phyloP scores from a whole-genome alignment of 2,888 invertebrate genomes.

The Deroplatys truncata region DNA sequence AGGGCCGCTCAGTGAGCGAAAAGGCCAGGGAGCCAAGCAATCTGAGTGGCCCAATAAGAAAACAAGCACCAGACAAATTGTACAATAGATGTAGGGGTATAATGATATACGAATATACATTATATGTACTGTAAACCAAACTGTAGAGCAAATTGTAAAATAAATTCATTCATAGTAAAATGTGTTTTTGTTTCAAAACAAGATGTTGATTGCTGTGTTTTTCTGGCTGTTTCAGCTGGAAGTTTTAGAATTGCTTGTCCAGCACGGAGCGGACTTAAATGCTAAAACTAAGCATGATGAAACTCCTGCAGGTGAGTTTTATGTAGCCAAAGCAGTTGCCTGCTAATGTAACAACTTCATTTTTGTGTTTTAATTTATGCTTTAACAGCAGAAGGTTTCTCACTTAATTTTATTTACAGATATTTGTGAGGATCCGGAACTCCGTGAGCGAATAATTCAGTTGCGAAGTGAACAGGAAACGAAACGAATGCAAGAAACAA shows the following conservation, averaged over 20 bases:
- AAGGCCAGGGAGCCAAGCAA: no score
- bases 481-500: constrained; percentile 60
- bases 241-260: constrained; percentile 90
- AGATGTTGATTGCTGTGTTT: neutral
- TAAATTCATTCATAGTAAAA: no score
- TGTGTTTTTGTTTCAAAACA: neutral
- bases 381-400: neutral
- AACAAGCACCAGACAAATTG: no score
- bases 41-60: no score
- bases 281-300: constrained; percentile 95
- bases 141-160: no score
- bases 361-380: neutral
- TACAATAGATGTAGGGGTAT: no score
- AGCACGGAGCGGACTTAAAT: constrained; percentile 95
- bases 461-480: constrained; percentile 86
- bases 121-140: no score
- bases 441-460: constrained; percentile 84
- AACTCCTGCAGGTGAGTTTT: constrained; percentile 81
- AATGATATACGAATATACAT: no score
- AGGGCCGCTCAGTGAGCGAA: no score
- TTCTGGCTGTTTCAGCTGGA: constrained; percentile 63
- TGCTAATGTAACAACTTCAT: neutral
- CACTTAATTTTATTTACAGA: constrained; percentile 51
- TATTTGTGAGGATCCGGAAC: constrained; percentile 93
- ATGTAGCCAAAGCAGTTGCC: constrained; percentile 8